Percentiles rank a stretch among this genome's conserved stretches.
Evolutionary conservation across 2,797 vertebrate genomes (phyloP).

Genomic region (Danio tinwini): DNA sequence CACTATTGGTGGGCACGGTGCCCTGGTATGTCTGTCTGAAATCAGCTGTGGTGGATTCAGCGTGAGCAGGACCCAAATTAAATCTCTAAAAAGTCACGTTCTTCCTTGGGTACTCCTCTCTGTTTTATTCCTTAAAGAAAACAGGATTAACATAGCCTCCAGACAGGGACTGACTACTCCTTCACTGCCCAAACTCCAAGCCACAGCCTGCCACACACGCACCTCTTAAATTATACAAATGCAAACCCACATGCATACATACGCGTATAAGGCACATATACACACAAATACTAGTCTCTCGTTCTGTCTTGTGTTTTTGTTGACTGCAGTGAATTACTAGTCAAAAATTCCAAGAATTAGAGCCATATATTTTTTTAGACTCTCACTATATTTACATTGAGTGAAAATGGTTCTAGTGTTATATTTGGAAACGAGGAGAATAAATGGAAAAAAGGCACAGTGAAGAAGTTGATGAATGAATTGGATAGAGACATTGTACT

Average conservation of each 20-base stretch:
- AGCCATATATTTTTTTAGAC: conserved; percentile 10
- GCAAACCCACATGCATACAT: conserved; percentile 21
- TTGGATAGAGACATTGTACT: conserved; percentile 14
- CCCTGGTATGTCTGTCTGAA: conserved; percentile 21
- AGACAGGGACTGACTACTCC: conserved; percentile 49
- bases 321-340: neutral
- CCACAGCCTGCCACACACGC: conserved; percentile 38
- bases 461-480: conserved; percentile 10
- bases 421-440: conserved; percentile 12
- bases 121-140: conserved; percentile 53
- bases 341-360: neutral
- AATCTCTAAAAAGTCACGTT: conserved; percentile 16
- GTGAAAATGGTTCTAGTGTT: conserved; percentile 4
- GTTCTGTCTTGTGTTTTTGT: conserved; percentile 15
- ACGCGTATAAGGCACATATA: neutral
- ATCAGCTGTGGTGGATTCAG: conserved; percentile 60
- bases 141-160: conserved; percentile 61
- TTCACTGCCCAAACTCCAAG: conserved; percentile 30
- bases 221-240: conserved; percentile 28
- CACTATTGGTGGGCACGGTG: neutral
- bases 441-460: neutral
- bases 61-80: conserved; percentile 63
- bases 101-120: conserved; percentile 1
- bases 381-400: conserved; percentile 1
- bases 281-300: neutral